Conservation (phyloP, 2,888 invertebrate genomes). For the Caenorhabditis angaria region DNA sequence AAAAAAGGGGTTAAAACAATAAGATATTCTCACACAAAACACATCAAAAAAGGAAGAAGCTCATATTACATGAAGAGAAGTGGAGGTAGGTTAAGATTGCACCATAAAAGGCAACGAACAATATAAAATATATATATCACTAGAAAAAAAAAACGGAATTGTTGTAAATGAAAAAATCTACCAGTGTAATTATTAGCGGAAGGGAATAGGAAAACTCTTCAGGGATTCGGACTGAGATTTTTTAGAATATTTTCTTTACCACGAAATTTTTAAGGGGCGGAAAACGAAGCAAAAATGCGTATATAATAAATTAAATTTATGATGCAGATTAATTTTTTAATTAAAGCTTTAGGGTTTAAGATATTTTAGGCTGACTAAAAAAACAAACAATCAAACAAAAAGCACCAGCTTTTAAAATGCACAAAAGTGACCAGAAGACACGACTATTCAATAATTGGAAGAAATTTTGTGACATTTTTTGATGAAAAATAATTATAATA, state of each 20-base stretch:
- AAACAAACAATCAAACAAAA: background rate
- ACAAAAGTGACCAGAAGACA: conserved; percentile 4
- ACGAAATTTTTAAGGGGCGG: background rate
- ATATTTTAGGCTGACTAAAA: no score
- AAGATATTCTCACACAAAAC: background rate
- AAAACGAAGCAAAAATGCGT: background rate
- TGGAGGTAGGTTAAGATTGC: conserved; percentile 3
- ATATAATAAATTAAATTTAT: conserved; percentile 2
- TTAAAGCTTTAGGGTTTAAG: background rate
- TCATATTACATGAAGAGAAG: conserved; percentile 1
- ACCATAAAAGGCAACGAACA: background rate
- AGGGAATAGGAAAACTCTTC: conserved; percentile 1
- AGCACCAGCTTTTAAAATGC: background rate
- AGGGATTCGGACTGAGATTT: background rate
- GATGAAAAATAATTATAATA: background rate
- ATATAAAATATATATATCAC: background rate
- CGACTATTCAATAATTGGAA: background rate
- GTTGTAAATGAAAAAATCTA: conserved; percentile 9
- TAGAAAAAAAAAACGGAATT: background rate
- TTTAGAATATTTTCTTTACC: background rate
- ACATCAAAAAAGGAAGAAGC: conserved; percentile 6
- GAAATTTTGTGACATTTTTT: background rate
- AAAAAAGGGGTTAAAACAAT: conserved; percentile 17
- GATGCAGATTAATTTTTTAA: conserved; percentile 2
- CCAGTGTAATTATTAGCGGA: conserved; percentile 7